Conservation (phyloP, 2,888 invertebrate species). For the Anodontia alba region DNA sequence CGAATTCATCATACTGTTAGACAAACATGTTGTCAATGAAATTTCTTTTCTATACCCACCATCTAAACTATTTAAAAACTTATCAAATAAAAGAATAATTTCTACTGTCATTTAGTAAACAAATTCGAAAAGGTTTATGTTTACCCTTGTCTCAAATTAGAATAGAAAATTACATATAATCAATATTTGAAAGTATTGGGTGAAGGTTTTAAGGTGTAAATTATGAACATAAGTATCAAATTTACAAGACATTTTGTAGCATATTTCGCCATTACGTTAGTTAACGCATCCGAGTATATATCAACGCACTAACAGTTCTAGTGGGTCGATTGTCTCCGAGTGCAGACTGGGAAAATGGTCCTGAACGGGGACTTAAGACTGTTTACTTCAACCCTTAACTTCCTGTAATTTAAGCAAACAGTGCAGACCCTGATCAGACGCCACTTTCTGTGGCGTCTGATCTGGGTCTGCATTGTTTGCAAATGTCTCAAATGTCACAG, state of each 20-base stretch:
- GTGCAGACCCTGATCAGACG: too few species aligned
- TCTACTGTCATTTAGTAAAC: not conserved
- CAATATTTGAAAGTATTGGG: constrained; percentile 3
- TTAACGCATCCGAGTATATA: not conserved
- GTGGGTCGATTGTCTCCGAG: not conserved
- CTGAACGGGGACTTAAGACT: too few species aligned
- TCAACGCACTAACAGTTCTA: not conserved
- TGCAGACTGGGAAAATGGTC: too few species aligned
- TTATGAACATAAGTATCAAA: not conserved
- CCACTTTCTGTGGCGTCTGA: too few species aligned
- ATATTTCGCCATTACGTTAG: not conserved
- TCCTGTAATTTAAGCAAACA: too few species aligned
- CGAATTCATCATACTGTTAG: not conserved
- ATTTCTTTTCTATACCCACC: not conserved
- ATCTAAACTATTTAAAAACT: not conserved
- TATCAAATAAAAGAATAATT: constrained; percentile 1
- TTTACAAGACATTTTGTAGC: not conserved
- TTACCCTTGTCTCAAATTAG: not conserved
- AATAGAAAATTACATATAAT: not conserved
- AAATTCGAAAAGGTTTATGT: not conserved
- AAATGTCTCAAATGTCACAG: too few species aligned
- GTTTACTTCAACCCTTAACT: too few species aligned
- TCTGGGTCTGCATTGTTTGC: too few species aligned
- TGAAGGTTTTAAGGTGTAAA: not conserved
- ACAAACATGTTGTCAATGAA: not conserved